phyloP scores from a whole-genome alignment of 2,888 invertebrate species.

The Choristoneura rosaceana region DNA sequence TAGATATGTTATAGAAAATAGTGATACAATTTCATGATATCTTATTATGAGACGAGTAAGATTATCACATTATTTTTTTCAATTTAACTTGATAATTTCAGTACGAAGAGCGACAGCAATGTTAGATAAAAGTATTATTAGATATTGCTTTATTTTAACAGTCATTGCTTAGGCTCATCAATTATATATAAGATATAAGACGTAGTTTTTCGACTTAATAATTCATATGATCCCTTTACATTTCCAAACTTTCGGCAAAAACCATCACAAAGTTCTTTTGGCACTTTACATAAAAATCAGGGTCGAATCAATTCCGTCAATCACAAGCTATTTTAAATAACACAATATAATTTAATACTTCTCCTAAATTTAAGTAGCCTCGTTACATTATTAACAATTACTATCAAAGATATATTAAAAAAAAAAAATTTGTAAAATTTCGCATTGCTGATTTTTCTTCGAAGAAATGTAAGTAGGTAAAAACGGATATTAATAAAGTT shows the following conservation, averaged over 20 bases:
- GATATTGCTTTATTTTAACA: conserved; percentile 7
- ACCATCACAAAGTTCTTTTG: conserved; percentile 12
- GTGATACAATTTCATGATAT: conserved; percentile 54
- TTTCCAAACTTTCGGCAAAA: conserved; percentile 13
- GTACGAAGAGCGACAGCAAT: conserved; percentile 44
- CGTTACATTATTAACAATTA: neutral
- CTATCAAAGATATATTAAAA: neutral
- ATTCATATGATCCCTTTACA: neutral
- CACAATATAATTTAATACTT: neutral
- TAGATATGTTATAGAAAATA: conserved; percentile 65
- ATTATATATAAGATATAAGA: neutral
- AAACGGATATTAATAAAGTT: no score
- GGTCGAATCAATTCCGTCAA: neutral
- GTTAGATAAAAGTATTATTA: conserved; percentile 12
- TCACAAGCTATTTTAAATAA: neutral
- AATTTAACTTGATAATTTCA: conserved; percentile 45
- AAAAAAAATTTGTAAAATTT: no score
- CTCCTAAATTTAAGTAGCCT: neutral
- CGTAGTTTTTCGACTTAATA: neutral
- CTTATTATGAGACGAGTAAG: conserved; percentile 53
- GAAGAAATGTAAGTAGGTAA: no score
- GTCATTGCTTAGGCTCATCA: neutral
- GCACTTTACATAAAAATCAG: conserved; percentile 1
- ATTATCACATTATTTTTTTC: conserved; percentile 64
- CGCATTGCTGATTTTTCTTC: no score